These are phyloP conservation scores for Triops longicaudatus DNA, from an alignment of 1,140 invertebrate species.

Conservation along the genomic window DNA sequence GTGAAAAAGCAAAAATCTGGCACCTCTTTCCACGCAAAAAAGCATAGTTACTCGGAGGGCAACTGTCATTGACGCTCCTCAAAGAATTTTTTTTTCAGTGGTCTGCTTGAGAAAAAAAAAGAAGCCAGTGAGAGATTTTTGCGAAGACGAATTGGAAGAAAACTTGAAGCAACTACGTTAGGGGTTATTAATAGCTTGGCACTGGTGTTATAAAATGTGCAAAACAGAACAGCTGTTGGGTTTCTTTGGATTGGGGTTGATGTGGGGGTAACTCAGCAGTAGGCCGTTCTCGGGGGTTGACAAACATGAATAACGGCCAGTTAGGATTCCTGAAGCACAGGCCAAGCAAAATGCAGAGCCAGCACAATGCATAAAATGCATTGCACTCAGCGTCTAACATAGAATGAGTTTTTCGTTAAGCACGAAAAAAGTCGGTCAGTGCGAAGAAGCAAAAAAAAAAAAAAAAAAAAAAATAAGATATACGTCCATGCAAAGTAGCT, in stretches of 20 bases:
- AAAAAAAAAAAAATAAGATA: too few relatives aligned
- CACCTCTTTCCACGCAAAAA: not conserved
- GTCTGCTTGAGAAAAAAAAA: not conserved
- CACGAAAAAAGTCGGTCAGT: not conserved
- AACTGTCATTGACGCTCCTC: not conserved
- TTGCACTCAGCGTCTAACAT: not conserved
- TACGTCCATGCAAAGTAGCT: not conserved
- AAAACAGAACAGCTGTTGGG: conserved; percentile 6
- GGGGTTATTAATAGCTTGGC: not conserved
- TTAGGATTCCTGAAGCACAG: not conserved
- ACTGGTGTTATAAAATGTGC: not conserved
- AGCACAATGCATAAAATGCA: not conserved
- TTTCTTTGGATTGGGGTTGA: not conserved
- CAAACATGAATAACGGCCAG: not conserved
- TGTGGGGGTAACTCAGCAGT: conserved; percentile 5
- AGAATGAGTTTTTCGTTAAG: not conserved
- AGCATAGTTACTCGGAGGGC: not conserved
- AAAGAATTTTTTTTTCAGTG: not conserved
- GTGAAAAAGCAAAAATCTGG: not conserved
- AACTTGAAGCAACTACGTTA: not conserved
- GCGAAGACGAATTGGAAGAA: not conserved
- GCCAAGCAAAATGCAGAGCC: not conserved
- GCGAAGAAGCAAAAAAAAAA: not conserved
- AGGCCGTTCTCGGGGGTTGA: not conserved
- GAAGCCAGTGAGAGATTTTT: not conserved